These are phyloP conservation scores for Babylonia areolata DNA, from an alignment of 1,140 invertebrate species.

Conservation along the genomic window DNA sequence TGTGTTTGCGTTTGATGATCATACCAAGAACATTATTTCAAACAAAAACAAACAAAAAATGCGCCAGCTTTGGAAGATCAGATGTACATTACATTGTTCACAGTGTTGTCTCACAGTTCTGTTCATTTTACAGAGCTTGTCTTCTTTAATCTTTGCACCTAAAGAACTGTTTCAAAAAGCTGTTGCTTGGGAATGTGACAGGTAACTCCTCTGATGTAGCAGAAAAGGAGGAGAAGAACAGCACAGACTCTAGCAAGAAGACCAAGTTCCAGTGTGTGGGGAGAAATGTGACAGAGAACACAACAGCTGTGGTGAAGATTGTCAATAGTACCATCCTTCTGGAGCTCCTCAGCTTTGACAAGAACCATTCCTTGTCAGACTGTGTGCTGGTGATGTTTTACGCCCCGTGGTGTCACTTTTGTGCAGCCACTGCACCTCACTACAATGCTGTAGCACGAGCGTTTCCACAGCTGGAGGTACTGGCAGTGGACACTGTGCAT, in stretches of 20 bases:
- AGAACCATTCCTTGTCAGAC: constrained; percentile 78
- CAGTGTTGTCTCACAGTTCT: no score
- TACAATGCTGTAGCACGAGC: constrained; percentile 91
- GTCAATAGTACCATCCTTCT: constrained; percentile 77
- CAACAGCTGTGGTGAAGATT: constrained; percentile 60
- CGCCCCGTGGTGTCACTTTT: constrained; percentile 92
- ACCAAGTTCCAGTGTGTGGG: constrained; percentile 68
- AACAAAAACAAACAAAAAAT: no score
- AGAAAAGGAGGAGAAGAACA: constrained; percentile 55
- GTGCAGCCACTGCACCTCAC: constrained; percentile 90
- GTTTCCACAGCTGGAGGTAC: constrained; percentile 90
- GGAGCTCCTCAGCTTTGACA: constrained; percentile 70
- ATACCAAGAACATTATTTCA: no score
- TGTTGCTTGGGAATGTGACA: background rate
- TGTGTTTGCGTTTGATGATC: no score
- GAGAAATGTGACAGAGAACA: constrained; percentile 65
- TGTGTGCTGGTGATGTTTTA: constrained; percentile 91
- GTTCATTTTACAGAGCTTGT: no score
- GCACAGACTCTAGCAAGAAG: constrained; percentile 61
- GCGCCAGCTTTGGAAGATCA: no score
- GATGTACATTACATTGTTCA: no score
- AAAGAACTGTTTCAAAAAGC: background rate
- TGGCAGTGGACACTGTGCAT: constrained; percentile 92
- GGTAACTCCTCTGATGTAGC: constrained; percentile 13
- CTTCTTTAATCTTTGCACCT: no score